Percentiles rank a stretch among this genome's conserved stretches.
These are phyloP conservation scores for Sylvilagus bachmani DNA, from an alignment of 2,113 vertebrate species.

Conservation along the genomic window DNA sequence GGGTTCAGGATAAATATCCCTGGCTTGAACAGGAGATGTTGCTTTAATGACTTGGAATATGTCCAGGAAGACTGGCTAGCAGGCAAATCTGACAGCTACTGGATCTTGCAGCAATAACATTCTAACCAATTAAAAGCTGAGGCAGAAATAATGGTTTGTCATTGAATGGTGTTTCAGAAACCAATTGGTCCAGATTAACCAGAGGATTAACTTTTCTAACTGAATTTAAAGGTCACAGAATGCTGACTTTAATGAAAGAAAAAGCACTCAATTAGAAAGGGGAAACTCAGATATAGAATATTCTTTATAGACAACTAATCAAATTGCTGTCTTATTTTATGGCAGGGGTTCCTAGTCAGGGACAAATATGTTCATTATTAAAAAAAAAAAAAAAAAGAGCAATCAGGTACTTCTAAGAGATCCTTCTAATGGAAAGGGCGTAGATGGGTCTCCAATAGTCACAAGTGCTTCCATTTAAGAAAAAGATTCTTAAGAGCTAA, in stretches of 20 bases:
- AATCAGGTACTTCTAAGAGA: conserved; percentile 32
- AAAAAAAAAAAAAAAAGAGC: conserved; percentile 47
- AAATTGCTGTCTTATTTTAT: conserved; percentile 82
- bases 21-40: conserved; percentile 87
- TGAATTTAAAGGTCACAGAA: conserved; percentile 89
- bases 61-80: conserved; percentile 90
- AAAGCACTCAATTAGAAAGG: conserved; percentile 88
- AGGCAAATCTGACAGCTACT: conserved; percentile 90
- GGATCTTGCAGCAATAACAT: conserved; percentile 89
- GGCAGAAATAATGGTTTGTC: conserved; percentile 91
- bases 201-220: conserved; percentile 89
- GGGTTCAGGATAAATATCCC: conserved; percentile 88
- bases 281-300: conserved; percentile 83
- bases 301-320: conserved; percentile 85
- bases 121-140: conserved; percentile 91
- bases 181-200: conserved; percentile 91
- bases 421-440: neutral
- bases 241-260: conserved; percentile 87
- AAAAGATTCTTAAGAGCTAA: neutral
- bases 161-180: conserved; percentile 88
- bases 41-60: conserved; percentile 91
- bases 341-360: conserved; percentile 83
- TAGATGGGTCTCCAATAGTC: neutral
- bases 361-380: conserved; percentile 79
- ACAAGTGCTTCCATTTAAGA: neutral